Evolutionary conservation across 2,888 invertebrate species (phyloP).

Genomic region (Macropis europaea): DNA sequence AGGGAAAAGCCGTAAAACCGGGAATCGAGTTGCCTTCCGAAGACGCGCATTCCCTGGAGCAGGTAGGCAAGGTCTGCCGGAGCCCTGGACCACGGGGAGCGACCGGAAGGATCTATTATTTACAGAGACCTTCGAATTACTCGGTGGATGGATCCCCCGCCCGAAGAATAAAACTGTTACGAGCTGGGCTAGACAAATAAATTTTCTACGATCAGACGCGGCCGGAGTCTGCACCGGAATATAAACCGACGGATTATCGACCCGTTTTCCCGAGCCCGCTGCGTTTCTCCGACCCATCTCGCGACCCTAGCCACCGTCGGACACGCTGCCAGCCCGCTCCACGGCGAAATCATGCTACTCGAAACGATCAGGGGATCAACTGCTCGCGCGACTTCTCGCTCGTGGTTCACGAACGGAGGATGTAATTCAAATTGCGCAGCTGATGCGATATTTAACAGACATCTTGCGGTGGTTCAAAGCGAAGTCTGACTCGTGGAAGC

Average conservation of each 20-base stretch:
- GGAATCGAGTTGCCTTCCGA: background rate
- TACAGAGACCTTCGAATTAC: constrained; percentile 47
- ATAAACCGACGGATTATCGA: constrained; percentile 60
- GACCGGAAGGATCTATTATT: constrained; percentile 44
- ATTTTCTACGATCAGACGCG: constrained; percentile 43
- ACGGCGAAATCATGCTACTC: no score
- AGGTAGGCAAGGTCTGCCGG: no score
- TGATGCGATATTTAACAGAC: no score
- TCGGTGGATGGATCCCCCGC: constrained; percentile 20
- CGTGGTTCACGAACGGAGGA: no score
- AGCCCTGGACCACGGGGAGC: background rate
- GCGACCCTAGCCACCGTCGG: background rate
- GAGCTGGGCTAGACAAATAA: constrained; percentile 55
- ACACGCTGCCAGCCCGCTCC: constrained; percentile 11
- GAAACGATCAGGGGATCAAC: no score
- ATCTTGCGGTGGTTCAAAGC: no score
- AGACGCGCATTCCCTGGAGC: no score
- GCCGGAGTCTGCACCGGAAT: constrained; percentile 35
- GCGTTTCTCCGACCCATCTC: background rate
- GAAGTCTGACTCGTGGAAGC: no score
- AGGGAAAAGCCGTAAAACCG: constrained; percentile 8
- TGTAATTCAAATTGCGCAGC: no score
- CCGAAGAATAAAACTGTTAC: constrained; percentile 46
- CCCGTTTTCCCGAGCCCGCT: constrained; percentile 35
- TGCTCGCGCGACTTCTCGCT: no score